These are phyloP conservation scores for Fulmarus glacialis DNA, from an alignment of 2,113 vertebrate genomes.

Conservation along the genomic window DNA sequence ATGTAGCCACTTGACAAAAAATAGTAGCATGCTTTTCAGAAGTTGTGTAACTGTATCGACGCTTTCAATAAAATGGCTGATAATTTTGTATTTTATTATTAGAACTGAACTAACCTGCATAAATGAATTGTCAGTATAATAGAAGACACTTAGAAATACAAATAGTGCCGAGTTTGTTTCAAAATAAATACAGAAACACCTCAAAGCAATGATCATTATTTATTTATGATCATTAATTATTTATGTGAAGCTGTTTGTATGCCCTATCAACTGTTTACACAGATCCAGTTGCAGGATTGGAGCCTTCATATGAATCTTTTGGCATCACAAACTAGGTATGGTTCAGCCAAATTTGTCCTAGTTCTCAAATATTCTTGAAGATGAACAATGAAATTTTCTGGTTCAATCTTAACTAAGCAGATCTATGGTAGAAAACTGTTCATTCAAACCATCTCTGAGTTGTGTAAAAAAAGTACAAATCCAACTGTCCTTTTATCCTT, in stretches of 20 bases:
- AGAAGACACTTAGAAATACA: background rate
- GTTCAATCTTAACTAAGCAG: background rate
- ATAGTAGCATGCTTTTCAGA: background rate
- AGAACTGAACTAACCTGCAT: background rate
- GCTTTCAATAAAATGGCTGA: background rate
- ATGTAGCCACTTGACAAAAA: background rate
- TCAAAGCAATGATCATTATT: background rate
- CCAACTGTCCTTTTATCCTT: background rate
- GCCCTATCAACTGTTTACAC: conserved; percentile 31
- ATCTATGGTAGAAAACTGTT: background rate
- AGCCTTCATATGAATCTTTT: conserved; percentile 56
- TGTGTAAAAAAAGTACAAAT: background rate
- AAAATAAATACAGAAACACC: background rate
- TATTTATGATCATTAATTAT: conserved; percentile 24
- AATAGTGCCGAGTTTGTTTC: background rate
- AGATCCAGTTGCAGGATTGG: conserved; percentile 58
- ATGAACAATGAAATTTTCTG: background rate
- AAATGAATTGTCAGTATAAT: background rate
- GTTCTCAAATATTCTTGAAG: background rate
- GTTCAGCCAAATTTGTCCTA: background rate
- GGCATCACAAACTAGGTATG: conserved; percentile 31
- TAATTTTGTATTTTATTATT: background rate
- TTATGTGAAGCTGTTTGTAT: conserved; percentile 30
- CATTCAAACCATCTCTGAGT: background rate
- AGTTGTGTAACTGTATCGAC: background rate